Conservation (phyloP, 2,113 vertebrate genomes). For the Chlamydotis undulata region DNA sequence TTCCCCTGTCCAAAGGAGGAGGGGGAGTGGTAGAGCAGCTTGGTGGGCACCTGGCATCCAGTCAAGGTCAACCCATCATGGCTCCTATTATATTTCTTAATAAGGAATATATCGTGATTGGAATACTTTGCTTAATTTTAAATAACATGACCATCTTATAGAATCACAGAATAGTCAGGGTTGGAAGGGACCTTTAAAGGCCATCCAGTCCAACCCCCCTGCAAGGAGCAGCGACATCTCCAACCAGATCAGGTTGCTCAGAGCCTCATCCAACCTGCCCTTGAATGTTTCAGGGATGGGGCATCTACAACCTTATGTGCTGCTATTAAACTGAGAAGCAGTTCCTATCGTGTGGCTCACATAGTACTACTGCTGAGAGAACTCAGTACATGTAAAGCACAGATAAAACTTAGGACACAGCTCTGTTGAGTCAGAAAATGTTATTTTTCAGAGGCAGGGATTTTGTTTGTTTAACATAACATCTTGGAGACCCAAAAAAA, state of each 20-base stretch:
- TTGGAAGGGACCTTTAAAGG: neutral
- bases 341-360: neutral
- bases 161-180: neutral
- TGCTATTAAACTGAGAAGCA: neutral
- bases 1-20: too few relatives aligned
- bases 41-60: too few relatives aligned
- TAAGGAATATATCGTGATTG: too few relatives aligned
- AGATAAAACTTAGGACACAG: neutral
- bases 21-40: too few relatives aligned
- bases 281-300: neutral
- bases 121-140: too few relatives aligned
- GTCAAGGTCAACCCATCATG: too few relatives aligned
- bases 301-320: neutral
- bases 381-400: neutral
- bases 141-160: neutral
- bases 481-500: neutral
- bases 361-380: neutral
- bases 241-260: neutral
- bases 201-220: neutral
- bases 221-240: neutral
- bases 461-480: neutral
- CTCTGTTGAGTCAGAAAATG: neutral
- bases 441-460: neutral
- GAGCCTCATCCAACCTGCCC: fast-evolving
- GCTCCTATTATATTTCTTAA: too few relatives aligned